phyloP scores from a whole-genome alignment of 2,888 invertebrate species.

The Chrysotoxum bicinctum region DNA sequence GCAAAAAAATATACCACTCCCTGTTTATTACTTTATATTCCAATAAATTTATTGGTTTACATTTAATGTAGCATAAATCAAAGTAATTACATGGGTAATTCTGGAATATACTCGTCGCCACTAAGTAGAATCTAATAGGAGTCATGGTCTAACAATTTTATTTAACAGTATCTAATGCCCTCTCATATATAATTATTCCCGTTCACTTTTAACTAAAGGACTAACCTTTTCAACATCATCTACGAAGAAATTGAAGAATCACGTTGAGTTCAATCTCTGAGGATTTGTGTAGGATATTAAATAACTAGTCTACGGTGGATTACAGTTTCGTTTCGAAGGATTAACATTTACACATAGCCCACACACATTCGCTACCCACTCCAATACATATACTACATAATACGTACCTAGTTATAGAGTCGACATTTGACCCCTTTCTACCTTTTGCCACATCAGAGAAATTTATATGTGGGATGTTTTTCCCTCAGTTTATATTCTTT shows the following conservation, averaged over 20 bases:
- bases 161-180: conserved; percentile 7
- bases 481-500: not conserved
- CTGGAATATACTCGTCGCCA: not conserved
- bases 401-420: not conserved
- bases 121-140: not conserved
- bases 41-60: conserved; percentile 42
- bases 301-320: conserved; percentile 63
- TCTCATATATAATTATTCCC: not conserved
- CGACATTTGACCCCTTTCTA: conserved; percentile 20
- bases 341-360: conserved; percentile 10
- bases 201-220: not conserved
- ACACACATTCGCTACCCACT: not conserved
- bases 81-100: conserved; percentile 41
- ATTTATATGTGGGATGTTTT: conserved; percentile 3
- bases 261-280: conserved; percentile 41
- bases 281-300: conserved; percentile 54
- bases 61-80: conserved; percentile 57
- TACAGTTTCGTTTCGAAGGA: conserved; percentile 41
- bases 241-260: conserved; percentile 23
- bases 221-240: conserved; percentile 29
- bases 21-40: not conserved
- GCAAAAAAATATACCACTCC: not conserved
- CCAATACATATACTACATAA: not conserved
- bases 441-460: conserved; percentile 16
- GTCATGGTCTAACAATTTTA: conserved; percentile 32